Evolutionary conservation across 2,888 invertebrate species (phyloP), one percentile per base, ranked within the genome.

Genomic region (Patella pellucida): DNA sequence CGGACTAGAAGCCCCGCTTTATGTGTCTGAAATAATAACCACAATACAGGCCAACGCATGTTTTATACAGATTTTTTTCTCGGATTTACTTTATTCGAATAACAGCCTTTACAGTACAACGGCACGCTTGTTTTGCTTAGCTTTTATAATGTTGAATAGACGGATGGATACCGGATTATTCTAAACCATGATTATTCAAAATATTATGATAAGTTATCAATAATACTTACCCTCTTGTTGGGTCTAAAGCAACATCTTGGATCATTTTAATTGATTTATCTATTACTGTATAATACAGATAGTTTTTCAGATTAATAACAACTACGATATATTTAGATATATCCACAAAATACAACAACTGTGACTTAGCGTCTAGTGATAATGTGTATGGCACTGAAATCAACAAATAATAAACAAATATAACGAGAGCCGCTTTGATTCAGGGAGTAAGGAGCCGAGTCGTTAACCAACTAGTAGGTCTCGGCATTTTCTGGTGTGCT

Each of bases 281-380:
- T 19, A 71, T 23, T 2, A 74, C 15, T 67, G n/a, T 67, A 14
- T 56, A 23, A 52, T 69, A 56, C 16, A 52, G 51, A 31, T 71
- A 52, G 23, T 69, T 74, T 14, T 50, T 16, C 11, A 74, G 54
- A 15, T 41, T 41, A 54, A 71, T 51, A 5, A 62, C 74, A 12
- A 19, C 52, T 7, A 74, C 62, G 67, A 52, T 56, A 2, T 71
- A 70, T 2, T 41, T 52, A 51, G 19, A 62, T 50, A 52, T 52
- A 52, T 74, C 74, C 23, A 70, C 70, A 51, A 74, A 74, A 51
- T 74, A 74, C 23, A 74, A 31, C 71, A 74, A 50, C 15, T 51
- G 52, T 15, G 70, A 71, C 9, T 23, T 56, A 52, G 56, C 31
- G 67, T 74, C 74, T 52, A 74, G 51, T 7, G 70, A 67, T 19